Evolutionary conservation across 1,140 invertebrate species (phyloP).

Genomic region (Aphelenchoides besseyi): DNA sequence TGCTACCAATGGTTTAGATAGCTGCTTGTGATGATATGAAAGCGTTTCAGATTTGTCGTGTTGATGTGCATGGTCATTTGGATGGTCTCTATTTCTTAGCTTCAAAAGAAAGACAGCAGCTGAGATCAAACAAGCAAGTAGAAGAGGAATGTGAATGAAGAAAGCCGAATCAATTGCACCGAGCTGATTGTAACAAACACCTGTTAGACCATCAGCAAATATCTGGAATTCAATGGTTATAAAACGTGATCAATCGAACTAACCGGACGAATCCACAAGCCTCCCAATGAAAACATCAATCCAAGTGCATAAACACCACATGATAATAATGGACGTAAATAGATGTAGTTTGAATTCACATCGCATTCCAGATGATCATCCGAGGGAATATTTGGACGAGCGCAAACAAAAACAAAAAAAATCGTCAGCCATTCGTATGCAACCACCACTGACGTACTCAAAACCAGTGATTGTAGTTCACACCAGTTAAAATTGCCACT

Average conservation of each 20-base stretch:
- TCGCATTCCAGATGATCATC: neutral
- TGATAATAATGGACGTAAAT: neutral
- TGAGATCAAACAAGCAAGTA: neutral
- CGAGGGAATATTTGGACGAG: neutral
- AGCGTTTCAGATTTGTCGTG: no score
- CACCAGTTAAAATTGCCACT: neutral
- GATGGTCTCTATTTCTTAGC: neutral
- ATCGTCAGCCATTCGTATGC: neutral
- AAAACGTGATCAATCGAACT: neutral
- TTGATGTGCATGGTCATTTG: no score
- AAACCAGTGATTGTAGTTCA: neutral
- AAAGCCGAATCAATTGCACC: neutral
- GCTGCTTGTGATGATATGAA: no score
- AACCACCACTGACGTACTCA: neutral
- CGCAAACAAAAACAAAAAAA: neutral
- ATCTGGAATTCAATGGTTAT: neutral
- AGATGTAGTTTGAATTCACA: neutral
- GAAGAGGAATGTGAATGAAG: neutral
- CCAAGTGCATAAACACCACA: neutral
- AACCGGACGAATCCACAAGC: neutral
- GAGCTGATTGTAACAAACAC: slow-evolving; percentile 2
- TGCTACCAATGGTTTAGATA: no score
- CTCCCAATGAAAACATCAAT: neutral
- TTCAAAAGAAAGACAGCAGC: neutral
- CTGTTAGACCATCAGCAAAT: neutral